Evolutionary conservation across 2,888 invertebrate species (phyloP).

Genomic region (Therioaphis trifolii): DNA sequence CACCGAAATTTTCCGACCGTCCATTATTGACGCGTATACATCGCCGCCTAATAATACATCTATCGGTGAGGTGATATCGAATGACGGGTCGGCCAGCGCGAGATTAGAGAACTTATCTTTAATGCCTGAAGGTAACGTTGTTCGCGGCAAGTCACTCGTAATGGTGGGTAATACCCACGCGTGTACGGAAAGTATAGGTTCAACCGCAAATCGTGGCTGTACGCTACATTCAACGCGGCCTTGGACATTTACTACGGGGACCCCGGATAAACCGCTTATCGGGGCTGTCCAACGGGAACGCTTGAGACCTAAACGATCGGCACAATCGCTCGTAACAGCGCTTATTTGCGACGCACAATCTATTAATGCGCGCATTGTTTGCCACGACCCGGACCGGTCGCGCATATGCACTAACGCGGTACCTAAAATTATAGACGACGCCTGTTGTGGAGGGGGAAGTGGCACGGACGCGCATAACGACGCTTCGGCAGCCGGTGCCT

Average conservation of each 20-base stretch:
- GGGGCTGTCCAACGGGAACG: background rate
- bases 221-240: background rate
- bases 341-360: background rate
- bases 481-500: background rate
- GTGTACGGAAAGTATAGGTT: background rate
- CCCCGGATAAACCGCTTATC: background rate
- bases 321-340: background rate
- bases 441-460: background rate
- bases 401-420: background rate
- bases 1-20: background rate
- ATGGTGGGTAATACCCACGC: background rate
- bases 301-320: background rate
- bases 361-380: slow-evolving; percentile 2
- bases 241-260: background rate
- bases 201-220: background rate
- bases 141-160: background rate
- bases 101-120: background rate
- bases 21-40: background rate
- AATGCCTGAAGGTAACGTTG: background rate
- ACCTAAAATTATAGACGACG: background rate
- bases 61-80: background rate
- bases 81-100: background rate
- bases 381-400: background rate
- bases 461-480: background rate
- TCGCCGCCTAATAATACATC: background rate